Evolutionary conservation across 2,888 invertebrate genomes (phyloP), one percentile per base, ranked within the genome.

Genomic region (Imbricaverruca yamaguchii): DNA sequence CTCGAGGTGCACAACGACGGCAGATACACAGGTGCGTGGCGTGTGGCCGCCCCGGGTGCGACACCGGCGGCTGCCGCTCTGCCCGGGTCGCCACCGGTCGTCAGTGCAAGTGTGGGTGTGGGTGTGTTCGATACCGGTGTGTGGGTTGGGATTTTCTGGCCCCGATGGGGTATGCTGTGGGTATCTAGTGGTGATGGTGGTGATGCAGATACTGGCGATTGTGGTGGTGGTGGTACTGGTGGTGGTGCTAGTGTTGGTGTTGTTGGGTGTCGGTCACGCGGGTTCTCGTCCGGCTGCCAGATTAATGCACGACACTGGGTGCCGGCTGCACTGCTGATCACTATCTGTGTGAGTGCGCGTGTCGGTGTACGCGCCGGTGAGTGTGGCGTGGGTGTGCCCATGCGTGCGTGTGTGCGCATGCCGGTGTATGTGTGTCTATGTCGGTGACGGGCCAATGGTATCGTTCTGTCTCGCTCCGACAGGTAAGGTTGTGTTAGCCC

Each of bases 1-100:
- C 90, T 99, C 83, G 96, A 97, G 88, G 94, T 99, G 83, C 96
- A 96, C 87, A 97, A 97, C 87, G 95, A 96, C 88, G 97, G 96
- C 18, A 81, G 82, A 61, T 83, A 82, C 80, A 81, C 81, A 23
- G 83, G 83, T 83, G 81, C 80, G 83, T 81, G 61, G n/a, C 25
- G 39, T 39, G 39, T 39, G 39, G 39, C 39, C 39, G 39, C 39
- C 4, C 39, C 39, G 4, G 39, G 2, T 39, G 39, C 39, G 39
- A 39, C 39, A 39, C 39, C 39, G 1, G 39, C 4, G 39, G 39
- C 39, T 1, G 39, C 39, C 39, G 39, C 39, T 39, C 39, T 39
- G 39, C 39, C 39, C 2, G 39, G 2, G 39, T 39, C 39, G 39
- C 39, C 39, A 39, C 39, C 39, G 39, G 39, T 39, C 39, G 39